Base-by-base conservation (phyloP, 2,888 invertebrate genomes). In the Diachrysia chrysitis region DNA sequence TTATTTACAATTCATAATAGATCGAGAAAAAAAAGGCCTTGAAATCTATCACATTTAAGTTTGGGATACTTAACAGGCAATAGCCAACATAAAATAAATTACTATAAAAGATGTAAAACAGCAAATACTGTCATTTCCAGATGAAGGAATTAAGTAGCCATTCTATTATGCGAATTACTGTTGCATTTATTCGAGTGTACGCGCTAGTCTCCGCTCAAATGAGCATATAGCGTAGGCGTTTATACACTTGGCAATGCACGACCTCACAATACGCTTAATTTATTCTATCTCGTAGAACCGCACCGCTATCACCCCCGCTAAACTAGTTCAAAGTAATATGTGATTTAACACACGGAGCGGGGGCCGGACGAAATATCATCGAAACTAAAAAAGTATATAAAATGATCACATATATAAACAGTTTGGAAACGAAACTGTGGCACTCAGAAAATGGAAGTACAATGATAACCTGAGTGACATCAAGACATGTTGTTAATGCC, bases 401-500 rank as follows among this genome's bases (percentile, higher is more conserved):
- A 85, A 87, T 86, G 86, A 93, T 93, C 92, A 93, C 92, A 92
- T 84, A 90, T 70, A 89, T 86, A 89, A 87, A 87, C 85, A 91
- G 89, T 87, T 87, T 86, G 82, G 88, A 90, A 91, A 90, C 82
- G 89, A 88, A 91, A 88, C 82, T 88, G 91, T 93, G 93, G 93
- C 94, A 94, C 93, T 90, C 91, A 89, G 89, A 89, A 90, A 86
- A 88, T 90, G 89, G 90, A 92, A 93, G 90, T 85, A 82, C 78
- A 63, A 75, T 83, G 69, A 68, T 74, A 84, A 77, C 74, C 86
- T 85, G 89, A 89, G 87, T 81, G 90, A 85, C 88, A 94, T 94
- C 94, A 95, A 89, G 95, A 95, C 88, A 92, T 89, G 82, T 93
- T 93, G 78, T 92, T 94, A 58, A 94, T 93, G 63, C 93, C 92